These are phyloP conservation scores for Caretta caretta DNA, from an alignment of 2,113 vertebrate species.

Conservation along the genomic window DNA sequence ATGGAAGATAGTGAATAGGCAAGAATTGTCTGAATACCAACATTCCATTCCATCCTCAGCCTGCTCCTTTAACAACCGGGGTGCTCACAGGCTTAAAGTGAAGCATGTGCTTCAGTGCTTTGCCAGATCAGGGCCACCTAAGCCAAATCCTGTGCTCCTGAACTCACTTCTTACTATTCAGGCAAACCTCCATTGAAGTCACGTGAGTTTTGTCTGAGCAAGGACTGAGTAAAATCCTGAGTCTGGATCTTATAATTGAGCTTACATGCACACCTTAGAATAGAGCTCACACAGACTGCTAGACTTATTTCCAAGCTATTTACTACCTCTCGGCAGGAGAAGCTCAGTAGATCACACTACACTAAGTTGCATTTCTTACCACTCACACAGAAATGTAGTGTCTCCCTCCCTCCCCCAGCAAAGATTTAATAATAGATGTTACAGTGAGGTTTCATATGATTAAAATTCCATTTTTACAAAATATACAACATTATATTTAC, in stretches of 20 bases:
- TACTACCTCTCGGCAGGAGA: slow-evolving; percentile 51
- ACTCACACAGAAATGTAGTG: slow-evolving; percentile 46
- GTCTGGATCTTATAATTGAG: slow-evolving; percentile 39
- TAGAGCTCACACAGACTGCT: slow-evolving; percentile 61
- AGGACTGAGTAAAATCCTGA: slow-evolving; percentile 36
- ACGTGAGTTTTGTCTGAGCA: not conserved
- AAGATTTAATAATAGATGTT: slow-evolving; percentile 68
- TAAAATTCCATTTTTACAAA: slow-evolving; percentile 52
- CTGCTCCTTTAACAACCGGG: rapidly evolving
- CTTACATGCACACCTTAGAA: slow-evolving; percentile 37
- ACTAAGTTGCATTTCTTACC: slow-evolving; percentile 68
- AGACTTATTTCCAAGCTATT: slow-evolving; percentile 69
- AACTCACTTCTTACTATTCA: slow-evolving; percentile 54
- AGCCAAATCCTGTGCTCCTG: slow-evolving; percentile 22
- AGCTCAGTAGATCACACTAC: slow-evolving; percentile 61
- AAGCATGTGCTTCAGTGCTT: not conserved
- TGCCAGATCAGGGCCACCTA: not conserved
- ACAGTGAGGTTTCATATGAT: not conserved
- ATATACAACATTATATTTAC: slow-evolving; percentile 23
- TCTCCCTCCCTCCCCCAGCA: slow-evolving; percentile 55
- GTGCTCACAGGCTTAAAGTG: rapidly evolving
- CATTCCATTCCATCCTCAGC: not conserved
- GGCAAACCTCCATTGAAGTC: slow-evolving; percentile 62
- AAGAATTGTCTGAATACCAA: rapidly evolving
- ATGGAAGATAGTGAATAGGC: slow-evolving; percentile 27